Base-by-base conservation (phyloP, 2,797 vertebrate genomes). In the Okamejei kenojei region DNA sequence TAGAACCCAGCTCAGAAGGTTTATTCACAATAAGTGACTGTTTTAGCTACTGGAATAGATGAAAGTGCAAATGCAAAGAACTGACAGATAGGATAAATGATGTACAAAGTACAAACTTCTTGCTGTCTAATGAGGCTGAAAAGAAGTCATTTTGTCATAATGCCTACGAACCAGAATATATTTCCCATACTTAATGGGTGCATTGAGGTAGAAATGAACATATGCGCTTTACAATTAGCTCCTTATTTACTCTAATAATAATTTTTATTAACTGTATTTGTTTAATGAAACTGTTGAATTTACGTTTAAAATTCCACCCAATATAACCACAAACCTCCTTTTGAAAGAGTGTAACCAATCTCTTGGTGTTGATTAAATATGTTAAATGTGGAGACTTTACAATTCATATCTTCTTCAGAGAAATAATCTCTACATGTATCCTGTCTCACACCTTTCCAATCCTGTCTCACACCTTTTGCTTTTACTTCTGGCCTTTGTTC, bases 101-200 rank as follows among this genome's bases (percentile, higher is more conserved):
- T 92, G 76, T 38, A 76, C 71, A 17, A 54, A 58, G 35, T 54
- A 13, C 38, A 54, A n/a, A 74, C 45, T 26, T 76, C 90, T 58
- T 54, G 9, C 1, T 92, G 90, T 7, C 35, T 92, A 92, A 76
- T 76, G 90, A 92, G 71, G 90, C 90, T 92, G 90, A 76, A 92
- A 92, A 58, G 71, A 76, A 92, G 71, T 58, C 90, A 58, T 54
- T 92, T 92, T 92, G 68, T 45, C 90, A 76, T 91, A 54, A 76
- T 91, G 68, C 15, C 71, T 45, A 17, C 0, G 38, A 58, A 76
- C 73, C 1, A n/a, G 71, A 58, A 92, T 76, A 23, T 73, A 54
- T 92, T 38, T 92, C 90, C 9, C 68, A 92, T 29, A n/a, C 23
- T 92, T 92, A 74, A 92, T 74, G 71, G 13, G 23, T 73, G 32